Evolutionary conservation across 2,113 vertebrate species (phyloP), one percentile per base, ranked within the genome.

Genomic region (Verasper variegatus): DNA sequence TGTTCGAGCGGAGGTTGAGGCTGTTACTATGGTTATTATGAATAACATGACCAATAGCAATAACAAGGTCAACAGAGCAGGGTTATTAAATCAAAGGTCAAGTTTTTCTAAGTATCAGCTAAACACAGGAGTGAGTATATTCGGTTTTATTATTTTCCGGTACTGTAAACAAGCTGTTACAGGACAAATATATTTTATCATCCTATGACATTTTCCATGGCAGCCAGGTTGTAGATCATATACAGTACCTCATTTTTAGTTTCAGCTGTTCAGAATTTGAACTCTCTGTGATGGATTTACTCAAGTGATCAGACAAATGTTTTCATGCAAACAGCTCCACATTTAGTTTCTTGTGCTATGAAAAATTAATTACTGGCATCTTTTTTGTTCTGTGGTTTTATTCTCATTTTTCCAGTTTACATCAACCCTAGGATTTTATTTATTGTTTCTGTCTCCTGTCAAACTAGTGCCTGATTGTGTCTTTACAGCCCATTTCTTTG

Each of bases 11-110:
- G 24, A 15, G 0, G 4, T 45, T 42, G 52, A 56, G 27, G 17
- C 24, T 77, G 24, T 56, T 49, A 55, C 37, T 63, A 35, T 70
- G 27, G 23, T 45, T 49, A 56, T 21, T 66, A 27, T 60, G 21
- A 12, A 60, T 71, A 47, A 63, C 35, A 45, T 68, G 51, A 59
- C 45, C 61, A 56, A 45, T 12, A 14, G 27, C 35, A 78, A 74
- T 68, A 78, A 77, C 61, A 71, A 67, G 56, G 67, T 86, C 65
- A 70, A 40, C 42, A 54, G 12, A 57, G 56, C 24, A 35, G 13
- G 15, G 69, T 80, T n/a, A 51, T 65, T 24, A 77, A 56, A 80
- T 52, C 35, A 67, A 71, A 74, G 61, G 83, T 81, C 56, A 77
- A 27, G 71, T 65, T 76, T 66, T 82, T 49, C 2, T 18, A 14